Base-by-base conservation (phyloP, 2,113 vertebrate genomes). In the Damaliscus lunatus region DNA sequence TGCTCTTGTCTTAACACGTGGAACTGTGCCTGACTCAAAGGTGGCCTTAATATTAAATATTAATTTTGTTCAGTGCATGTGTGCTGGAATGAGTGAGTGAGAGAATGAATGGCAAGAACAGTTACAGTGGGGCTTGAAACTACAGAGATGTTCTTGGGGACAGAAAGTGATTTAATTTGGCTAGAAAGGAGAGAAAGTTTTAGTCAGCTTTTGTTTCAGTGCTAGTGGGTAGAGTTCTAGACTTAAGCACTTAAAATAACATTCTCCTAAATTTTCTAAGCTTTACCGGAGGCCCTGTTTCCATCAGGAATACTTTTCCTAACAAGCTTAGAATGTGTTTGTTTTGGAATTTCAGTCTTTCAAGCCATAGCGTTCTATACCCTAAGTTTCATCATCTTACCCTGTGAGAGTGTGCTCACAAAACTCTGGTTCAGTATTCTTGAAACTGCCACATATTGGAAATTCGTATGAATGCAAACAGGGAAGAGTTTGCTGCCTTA, bases 321-420 rank as follows among this genome's bases (percentile, higher is more conserved):
- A 33, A 55, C 40, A 89, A 86, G 36, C 3, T 78, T 36, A 3
- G 46, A 19, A 27, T 48, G 19, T 25, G 2, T 12, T 57, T 78
- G 21, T 50, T 90, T 91, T 3, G 33, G 1, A 50, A 31, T 87
- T 96, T 87, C 82, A 43, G 0, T 57, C 17, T 29, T 29, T 33
- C 12, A 25, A 14, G 17, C 8, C 3, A 0, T 53, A 9, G 31
- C 7, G 0, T 40, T 92, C 78, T 17, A 2, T 78, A 21, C 46
- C 97, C 94, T 52, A 67, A 91, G 86, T 60, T 82, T 74, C 33
- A 7, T 88, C 6, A 33, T 74, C 25, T 11, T 31, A 13, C 46
- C 36, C 2, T 57, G 10, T 83, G 17, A 77, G 67, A 43, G 6
- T 53, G 71, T 80, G n/a, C 71, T 90, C 25, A 46, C 17, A 4